Conservation (phyloP, 2,113 vertebrate species). For the Elephantulus edwardii region DNA sequence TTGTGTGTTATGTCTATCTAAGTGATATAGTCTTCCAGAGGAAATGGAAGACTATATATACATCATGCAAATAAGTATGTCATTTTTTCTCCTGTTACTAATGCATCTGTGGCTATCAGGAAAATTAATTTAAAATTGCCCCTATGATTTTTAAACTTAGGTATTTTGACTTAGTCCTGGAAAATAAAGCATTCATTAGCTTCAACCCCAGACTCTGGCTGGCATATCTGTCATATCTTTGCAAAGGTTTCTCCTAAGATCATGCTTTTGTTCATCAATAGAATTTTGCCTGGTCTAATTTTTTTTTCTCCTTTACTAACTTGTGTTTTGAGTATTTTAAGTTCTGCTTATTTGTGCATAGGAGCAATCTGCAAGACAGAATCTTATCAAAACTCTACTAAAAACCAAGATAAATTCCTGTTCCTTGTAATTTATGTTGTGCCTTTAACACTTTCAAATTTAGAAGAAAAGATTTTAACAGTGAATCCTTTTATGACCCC, state of each 20-base stretch:
- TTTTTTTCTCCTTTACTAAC: neutral
- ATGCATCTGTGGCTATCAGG: neutral
- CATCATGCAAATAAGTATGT: too few relatives aligned
- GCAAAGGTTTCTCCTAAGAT: neutral
- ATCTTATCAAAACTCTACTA: neutral
- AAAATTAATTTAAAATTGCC: too few relatives aligned
- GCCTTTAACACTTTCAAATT: neutral
- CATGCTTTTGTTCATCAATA: neutral
- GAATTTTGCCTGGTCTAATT: neutral
- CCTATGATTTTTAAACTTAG: neutral
- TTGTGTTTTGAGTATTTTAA: neutral
- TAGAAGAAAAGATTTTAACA: conserved; percentile 38
- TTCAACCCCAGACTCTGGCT: neutral
- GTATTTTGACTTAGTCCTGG: neutral
- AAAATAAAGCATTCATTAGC: neutral
- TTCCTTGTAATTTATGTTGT: conserved; percentile 35
- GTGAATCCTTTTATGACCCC: neutral
- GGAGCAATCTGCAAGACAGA: neutral
- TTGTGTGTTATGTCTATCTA: neutral
- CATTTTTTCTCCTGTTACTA: neutral
- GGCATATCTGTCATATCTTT: neutral
- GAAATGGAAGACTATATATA: neutral
- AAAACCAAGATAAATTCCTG: neutral
- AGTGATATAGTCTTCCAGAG: neutral
- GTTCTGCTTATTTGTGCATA: conserved; percentile 45